Conservation (phyloP, 2,888 invertebrate genomes). For the Antheraea assamensis region DNA sequence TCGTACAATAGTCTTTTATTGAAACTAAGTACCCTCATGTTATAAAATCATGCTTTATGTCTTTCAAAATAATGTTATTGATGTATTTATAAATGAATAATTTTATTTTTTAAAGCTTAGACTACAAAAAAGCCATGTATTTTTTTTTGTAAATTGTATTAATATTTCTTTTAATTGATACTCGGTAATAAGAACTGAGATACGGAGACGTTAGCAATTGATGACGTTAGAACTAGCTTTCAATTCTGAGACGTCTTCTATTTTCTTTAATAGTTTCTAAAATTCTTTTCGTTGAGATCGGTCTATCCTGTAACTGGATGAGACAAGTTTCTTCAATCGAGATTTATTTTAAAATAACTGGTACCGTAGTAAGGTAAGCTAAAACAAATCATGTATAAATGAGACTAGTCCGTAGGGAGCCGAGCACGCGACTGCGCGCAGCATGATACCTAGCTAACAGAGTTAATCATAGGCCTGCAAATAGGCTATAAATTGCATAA, state of each 20-base stretch:
- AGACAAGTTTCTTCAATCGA: too few species aligned
- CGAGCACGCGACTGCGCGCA: too few species aligned
- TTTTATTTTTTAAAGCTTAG: background rate
- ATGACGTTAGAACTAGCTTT: background rate
- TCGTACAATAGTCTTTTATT: conserved; percentile 55
- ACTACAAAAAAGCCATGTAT: background rate
- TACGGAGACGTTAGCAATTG: background rate
- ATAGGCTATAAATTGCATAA: too few species aligned
- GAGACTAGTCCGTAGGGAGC: too few species aligned
- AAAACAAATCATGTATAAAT: too few species aligned
- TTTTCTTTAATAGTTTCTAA: background rate
- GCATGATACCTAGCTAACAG: too few species aligned
- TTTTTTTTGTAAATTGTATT: background rate
- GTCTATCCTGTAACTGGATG: too few species aligned
- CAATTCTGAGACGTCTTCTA: background rate
- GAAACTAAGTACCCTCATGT: conserved; percentile 68
- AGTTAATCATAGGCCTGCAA: too few species aligned
- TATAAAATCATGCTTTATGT: conserved; percentile 39
- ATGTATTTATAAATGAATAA: conserved; percentile 4
- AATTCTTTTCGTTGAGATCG: too few species aligned
- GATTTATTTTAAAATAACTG: too few species aligned
- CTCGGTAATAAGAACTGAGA: background rate
- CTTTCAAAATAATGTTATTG: conserved; percentile 14
- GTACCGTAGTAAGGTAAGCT: too few species aligned
- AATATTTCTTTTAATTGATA: background rate